A percentile compares a stretch with the other conserved stretches of the same genome.
phyloP scores from a whole-genome alignment of 2,797 vertebrate species.

The Argentina silus region DNA sequence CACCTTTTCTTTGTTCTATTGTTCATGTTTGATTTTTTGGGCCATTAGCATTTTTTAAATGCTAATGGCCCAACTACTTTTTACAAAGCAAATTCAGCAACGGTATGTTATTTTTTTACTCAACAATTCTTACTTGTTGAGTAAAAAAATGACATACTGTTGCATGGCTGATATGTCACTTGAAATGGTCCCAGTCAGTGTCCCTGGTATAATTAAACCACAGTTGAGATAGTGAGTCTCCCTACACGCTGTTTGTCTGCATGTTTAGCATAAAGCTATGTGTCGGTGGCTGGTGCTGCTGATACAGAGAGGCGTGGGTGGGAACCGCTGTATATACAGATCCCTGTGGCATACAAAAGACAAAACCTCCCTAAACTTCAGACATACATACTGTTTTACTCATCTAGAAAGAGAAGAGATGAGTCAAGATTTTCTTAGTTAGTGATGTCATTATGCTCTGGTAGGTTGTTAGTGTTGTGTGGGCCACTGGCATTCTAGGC shows the following conservation, averaged over 20 bases:
- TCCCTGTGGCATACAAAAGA: conserved; percentile 41
- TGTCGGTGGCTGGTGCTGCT: conserved; percentile 41
- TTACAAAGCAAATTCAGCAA: too few relatives aligned
- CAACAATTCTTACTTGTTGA: conserved; percentile 42
- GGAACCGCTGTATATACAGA: conserved; percentile 53
- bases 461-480: too few relatives aligned
- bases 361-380: conserved; percentile 35
- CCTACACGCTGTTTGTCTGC: conserved; percentile 35
- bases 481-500: not conserved
- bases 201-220: conserved; percentile 53
- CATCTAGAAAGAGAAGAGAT: too few relatives aligned
- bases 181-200: conserved; percentile 9
- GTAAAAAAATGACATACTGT: conserved; percentile 37
- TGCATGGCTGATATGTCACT: not conserved
- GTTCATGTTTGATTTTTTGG: conserved; percentile 15
- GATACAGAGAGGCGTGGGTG: conserved; percentile 24
- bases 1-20: too few relatives aligned
- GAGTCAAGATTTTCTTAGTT: too few relatives aligned
- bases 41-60: conserved; percentile 39
- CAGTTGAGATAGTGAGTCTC: conserved; percentile 51
- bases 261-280: conserved; percentile 38
- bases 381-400: conserved; percentile 4
- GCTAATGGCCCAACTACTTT: too few relatives aligned
- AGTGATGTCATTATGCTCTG: too few relatives aligned
- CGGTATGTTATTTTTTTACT: conserved; percentile 40